Conservation (phyloP, 2,113 vertebrate genomes). For the Aphelocoma coerulescens region DNA sequence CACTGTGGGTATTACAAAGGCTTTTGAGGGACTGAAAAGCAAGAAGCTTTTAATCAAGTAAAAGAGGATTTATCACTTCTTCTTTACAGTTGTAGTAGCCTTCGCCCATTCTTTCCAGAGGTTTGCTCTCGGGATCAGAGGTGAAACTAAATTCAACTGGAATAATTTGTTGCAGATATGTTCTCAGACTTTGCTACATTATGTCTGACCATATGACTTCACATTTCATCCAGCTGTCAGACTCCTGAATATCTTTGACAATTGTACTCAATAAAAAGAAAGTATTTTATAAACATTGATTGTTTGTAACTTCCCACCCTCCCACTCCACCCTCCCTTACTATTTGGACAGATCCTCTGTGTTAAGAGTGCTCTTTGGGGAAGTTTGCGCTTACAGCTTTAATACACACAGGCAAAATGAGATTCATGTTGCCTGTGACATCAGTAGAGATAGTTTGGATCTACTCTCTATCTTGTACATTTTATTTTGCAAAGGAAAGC, state of each 20-base stretch:
- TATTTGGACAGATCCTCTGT: too few relatives aligned
- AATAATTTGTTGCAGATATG: not conserved
- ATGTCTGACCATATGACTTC: not conserved
- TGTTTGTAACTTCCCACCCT: not conserved
- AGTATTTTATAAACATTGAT: not conserved
- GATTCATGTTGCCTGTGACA: not conserved
- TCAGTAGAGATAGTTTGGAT: not conserved
- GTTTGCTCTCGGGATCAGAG: not conserved
- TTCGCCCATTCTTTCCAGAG: not conserved
- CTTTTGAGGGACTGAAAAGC: not conserved
- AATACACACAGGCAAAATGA: not conserved
- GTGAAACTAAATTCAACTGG: not conserved
- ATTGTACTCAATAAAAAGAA: not conserved
- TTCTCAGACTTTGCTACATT: not conserved
- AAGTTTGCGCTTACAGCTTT: not conserved
- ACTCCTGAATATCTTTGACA: not conserved
- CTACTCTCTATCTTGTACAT: not conserved
- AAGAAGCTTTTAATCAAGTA: not conserved
- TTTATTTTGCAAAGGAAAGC: not conserved
- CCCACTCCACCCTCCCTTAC: too few relatives aligned
- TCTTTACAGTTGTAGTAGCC: not conserved
- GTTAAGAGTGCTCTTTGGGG: accelerated
- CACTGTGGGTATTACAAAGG: not conserved
- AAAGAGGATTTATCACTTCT: not conserved
- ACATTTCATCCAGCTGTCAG: not conserved